These are phyloP conservation scores for Drosophila prolongata DNA, from an alignment of 2,888 invertebrate genomes.

Conservation along the genomic window DNA sequence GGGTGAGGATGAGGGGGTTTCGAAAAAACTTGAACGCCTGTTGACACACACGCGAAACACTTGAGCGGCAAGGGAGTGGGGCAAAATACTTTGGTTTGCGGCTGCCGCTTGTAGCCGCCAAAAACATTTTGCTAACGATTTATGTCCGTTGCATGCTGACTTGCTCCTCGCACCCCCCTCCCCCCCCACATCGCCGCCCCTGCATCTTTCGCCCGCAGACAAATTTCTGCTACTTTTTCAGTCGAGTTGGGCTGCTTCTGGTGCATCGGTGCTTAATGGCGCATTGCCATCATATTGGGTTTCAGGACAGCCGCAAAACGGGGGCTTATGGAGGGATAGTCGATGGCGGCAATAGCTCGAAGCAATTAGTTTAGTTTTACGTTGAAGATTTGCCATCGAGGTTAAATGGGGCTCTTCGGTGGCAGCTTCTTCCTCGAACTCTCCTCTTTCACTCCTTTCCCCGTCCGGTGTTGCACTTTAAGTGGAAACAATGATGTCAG, in stretches of 20 bases:
- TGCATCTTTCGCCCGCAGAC: conserved; percentile 47
- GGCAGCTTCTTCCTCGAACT: background rate
- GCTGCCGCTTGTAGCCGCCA: conserved; percentile 69
- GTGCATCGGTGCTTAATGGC: conserved; percentile 54
- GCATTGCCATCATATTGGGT: conserved; percentile 52
- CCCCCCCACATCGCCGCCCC: background rate
- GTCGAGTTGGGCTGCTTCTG: conserved; percentile 24
- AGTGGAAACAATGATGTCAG: conserved; percentile 35
- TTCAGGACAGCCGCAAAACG: conserved; percentile 35
- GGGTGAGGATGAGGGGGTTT: conserved; percentile 22
- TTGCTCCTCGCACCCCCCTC: background rate
- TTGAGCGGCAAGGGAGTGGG: conserved; percentile 18
- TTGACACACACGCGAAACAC: conserved; percentile 67
- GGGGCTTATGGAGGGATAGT: conserved; percentile 9
- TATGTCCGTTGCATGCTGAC: conserved; percentile 71
- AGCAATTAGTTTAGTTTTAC: conserved; percentile 64
- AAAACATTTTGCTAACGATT: conserved; percentile 78
- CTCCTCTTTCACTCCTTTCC: background rate
- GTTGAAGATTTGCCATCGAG: conserved; percentile 34
- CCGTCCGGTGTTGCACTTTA: conserved; percentile 18
- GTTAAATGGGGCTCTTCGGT: conserved; percentile 36
- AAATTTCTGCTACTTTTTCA: conserved; percentile 69
- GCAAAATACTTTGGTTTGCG: conserved; percentile 39
- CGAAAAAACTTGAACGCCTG: conserved; percentile 72
- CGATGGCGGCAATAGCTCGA: conserved; percentile 48